phyloP scores from a whole-genome alignment of 1,140 invertebrate genomes.

The Caenorhabditis inopinata region DNA sequence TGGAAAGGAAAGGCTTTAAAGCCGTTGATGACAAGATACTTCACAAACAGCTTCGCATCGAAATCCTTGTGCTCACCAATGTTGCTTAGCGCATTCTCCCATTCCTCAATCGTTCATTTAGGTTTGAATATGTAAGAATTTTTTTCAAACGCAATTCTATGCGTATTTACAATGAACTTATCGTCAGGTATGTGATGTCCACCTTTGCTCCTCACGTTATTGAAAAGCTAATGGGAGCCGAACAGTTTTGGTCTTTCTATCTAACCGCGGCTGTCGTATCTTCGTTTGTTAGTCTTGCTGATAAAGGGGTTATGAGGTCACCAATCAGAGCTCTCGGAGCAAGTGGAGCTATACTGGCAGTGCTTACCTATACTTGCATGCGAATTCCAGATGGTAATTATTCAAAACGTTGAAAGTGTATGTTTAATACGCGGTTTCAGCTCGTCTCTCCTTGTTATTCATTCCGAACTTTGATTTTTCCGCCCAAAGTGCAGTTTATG shows the following conservation, averaged over 20 bases:
- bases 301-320: conserved; percentile 75
- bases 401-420: too few species aligned
- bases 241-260: conserved; percentile 87
- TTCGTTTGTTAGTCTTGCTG: conserved; percentile 80
- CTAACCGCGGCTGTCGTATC: conserved; percentile 80
- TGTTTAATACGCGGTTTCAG: too few species aligned
- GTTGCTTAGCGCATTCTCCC: conserved; percentile 88
- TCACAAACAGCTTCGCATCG: conserved; percentile 78
- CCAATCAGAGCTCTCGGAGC: conserved; percentile 82
- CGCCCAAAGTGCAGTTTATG: neutral
- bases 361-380: conserved; percentile 82
- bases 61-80: conserved; percentile 79
- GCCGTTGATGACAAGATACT: conserved; percentile 79
- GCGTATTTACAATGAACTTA: too few species aligned
- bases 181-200: conserved; percentile 33
- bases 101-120: conserved; percentile 82
- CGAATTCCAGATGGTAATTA: conserved; percentile 78
- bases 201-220: conserved; percentile 72
- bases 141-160: conserved; percentile 74
- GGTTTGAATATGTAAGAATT: conserved; percentile 92
- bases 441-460: neutral
- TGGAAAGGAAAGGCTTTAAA: conserved; percentile 80
- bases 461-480: conserved; percentile 21
- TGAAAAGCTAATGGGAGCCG: conserved; percentile 77
- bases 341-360: conserved; percentile 89